A percentile compares a stretch with the other conserved stretches of the same genome.
phyloP scores from a whole-genome alignment of 2,113 vertebrate species.

The Calonectris borealis region DNA sequence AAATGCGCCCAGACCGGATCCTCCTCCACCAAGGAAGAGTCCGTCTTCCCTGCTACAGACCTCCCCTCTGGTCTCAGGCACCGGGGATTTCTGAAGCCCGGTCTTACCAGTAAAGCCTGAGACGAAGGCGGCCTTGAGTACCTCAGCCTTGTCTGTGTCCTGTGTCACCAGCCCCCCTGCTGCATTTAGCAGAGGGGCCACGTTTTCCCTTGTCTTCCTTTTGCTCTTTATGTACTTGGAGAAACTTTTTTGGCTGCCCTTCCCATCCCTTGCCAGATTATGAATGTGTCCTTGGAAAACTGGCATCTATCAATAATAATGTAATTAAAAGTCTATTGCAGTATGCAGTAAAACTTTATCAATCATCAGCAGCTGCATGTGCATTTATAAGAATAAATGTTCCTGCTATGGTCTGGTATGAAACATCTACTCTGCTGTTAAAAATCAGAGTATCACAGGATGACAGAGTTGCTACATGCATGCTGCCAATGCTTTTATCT shows the following conservation, averaged over 20 bases:
- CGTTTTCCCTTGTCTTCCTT: background rate
- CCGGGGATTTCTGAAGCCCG: background rate
- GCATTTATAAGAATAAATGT: background rate
- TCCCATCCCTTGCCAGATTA: background rate
- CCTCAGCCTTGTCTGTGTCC: background rate
- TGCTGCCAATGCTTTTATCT: rapidly evolving
- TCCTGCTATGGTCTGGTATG: background rate
- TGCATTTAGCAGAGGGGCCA: background rate
- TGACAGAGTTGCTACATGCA: background rate
- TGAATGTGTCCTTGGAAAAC: background rate
- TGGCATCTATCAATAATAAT: background rate
- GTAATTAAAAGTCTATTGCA: background rate
- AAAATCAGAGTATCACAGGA: background rate
- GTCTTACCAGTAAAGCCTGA: background rate
- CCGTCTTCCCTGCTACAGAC: background rate
- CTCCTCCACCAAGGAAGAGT: background rate
- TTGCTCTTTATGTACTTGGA: background rate
- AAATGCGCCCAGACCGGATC: background rate
- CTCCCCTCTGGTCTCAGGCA: background rate
- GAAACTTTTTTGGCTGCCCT: background rate
- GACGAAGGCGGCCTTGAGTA: background rate
- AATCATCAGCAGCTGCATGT: background rate
- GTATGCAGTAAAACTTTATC: background rate
- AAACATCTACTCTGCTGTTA: background rate
- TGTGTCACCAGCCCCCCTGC: background rate